Conservation (phyloP, 1,140 invertebrate species). For the Drosophila asahinai region DNA sequence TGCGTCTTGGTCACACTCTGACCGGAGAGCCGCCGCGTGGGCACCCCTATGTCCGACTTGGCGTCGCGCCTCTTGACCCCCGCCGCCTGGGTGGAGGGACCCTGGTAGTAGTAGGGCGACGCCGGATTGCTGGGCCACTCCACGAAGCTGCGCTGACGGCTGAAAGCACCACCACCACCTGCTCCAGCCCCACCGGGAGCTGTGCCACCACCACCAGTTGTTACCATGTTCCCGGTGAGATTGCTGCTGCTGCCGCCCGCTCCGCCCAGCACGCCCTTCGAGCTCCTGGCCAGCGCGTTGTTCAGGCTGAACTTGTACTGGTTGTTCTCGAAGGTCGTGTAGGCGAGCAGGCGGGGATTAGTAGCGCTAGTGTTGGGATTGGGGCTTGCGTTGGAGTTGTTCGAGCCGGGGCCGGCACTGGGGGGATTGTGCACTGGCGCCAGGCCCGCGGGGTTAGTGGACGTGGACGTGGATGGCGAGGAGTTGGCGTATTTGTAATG, state of each 20-base stretch:
- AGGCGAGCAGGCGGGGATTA: conserved; percentile 79
- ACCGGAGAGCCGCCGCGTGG: conserved; percentile 75
- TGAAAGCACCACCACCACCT: conserved; percentile 64
- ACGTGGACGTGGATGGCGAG: conserved; percentile 46
- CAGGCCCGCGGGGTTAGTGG: conserved; percentile 69
- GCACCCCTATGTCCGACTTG: conserved; percentile 84
- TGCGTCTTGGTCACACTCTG: conserved; percentile 80
- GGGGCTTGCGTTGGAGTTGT: conserved; percentile 13
- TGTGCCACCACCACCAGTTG: conserved; percentile 37
- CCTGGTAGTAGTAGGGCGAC: conserved; percentile 80
- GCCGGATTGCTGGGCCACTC: conserved; percentile 83
- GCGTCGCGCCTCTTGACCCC: conserved; percentile 76
- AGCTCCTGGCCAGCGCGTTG: conserved; percentile 66
- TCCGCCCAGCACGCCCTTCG: conserved; percentile 28
- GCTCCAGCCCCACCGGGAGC: conserved; percentile 18
- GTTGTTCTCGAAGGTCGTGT: conserved; percentile 85
- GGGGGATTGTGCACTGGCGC: conserved; percentile 70
- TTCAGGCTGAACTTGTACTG: conserved; percentile 85
- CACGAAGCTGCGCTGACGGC: conserved; percentile 76
- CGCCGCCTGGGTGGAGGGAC: conserved; percentile 58
- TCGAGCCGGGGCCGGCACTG: conserved; percentile 13
- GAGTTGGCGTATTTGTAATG: conserved; percentile 77
- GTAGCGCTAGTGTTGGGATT: conserved; percentile 61
- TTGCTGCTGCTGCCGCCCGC: conserved; percentile 68
- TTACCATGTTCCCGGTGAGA: conserved; percentile 59